These are phyloP conservation scores for Aurelia aurita DNA, from an alignment of 30 jellyfish, hydroid and myxozoan genomes.

Conservation along the genomic window DNA sequence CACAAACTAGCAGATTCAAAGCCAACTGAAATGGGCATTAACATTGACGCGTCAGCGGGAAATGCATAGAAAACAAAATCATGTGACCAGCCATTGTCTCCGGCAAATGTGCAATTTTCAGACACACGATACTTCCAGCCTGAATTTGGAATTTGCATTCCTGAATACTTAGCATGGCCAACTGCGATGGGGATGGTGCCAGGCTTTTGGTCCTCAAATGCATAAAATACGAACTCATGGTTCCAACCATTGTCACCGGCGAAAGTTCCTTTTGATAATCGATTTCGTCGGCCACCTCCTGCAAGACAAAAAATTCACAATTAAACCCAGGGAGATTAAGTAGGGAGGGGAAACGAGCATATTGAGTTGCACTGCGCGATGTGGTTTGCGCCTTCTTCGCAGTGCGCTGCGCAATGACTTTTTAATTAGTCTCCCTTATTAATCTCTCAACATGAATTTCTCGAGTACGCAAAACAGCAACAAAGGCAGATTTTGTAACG, in stretches of 20 bases:
- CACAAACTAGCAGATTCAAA: slow-evolving; percentile 32
- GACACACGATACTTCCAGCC: slow-evolving; percentile 58
- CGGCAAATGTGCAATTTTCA: slow-evolving; percentile 53
- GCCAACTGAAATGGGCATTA: slow-evolving; percentile 52
- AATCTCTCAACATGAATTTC: too few species aligned
- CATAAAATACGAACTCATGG: slow-evolving; percentile 31
- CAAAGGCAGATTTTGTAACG: too few species aligned
- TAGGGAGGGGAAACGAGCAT: too few species aligned
- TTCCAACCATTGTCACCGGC: slow-evolving; percentile 57
- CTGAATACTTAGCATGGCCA: slow-evolving; percentile 61
- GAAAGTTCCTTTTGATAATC: slow-evolving; percentile 3
- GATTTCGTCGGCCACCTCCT: slow-evolving; percentile 48
- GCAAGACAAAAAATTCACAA: neutral
- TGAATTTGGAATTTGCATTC: too few species aligned
- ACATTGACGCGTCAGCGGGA: slow-evolving; percentile 41
- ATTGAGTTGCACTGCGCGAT: too few species aligned
- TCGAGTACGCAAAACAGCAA: too few species aligned
- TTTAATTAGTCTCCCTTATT: too few species aligned
- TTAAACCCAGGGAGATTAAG: too few species aligned
- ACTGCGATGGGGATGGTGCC: slow-evolving; percentile 76
- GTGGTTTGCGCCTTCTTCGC: too few species aligned
- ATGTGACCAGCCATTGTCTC: slow-evolving; percentile 70
- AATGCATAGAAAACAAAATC: slow-evolving; percentile 61
- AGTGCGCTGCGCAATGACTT: too few species aligned
- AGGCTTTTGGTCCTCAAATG: slow-evolving; percentile 38